phyloP scores from a whole-genome alignment of 2,113 vertebrate species.

The Mesembrinibis cayennensis region DNA sequence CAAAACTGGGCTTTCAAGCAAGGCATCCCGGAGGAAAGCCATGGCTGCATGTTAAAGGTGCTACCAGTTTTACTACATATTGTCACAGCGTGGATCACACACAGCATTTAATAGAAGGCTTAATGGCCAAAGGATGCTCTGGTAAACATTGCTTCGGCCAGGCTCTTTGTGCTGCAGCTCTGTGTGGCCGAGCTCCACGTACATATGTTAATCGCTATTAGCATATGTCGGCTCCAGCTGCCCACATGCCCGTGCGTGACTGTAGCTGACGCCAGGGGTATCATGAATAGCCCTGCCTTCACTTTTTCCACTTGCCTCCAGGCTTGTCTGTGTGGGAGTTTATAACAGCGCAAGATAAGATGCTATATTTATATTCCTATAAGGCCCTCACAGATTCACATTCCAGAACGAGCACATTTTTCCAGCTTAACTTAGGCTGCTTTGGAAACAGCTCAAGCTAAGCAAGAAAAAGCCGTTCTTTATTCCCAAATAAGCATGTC shows the following conservation, averaged over 20 bases:
- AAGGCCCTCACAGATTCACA: not conserved
- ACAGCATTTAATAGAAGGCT: not conserved
- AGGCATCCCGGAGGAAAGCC: not conserved
- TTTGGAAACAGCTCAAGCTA: constrained; percentile 10
- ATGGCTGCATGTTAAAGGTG: not conserved
- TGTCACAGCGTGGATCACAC: not conserved
- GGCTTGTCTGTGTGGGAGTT: constrained; percentile 22
- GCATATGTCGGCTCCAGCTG: constrained; percentile 42
- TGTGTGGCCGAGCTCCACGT: not conserved
- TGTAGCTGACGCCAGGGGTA: not conserved
- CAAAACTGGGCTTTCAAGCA: not conserved
- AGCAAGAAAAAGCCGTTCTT: not conserved
- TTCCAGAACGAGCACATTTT: not conserved
- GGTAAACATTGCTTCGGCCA: fast-evolving
- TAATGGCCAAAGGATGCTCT: not conserved
- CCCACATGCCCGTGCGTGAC: not conserved
- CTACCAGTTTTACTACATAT: not conserved
- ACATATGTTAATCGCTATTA: not conserved
- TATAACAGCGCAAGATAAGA: not conserved
- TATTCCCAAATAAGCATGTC: not conserved
- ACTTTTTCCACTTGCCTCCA: not conserved
- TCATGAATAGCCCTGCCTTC: not conserved
- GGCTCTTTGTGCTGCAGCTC: constrained; percentile 3
- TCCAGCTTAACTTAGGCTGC: not conserved
- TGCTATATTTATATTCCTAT: constrained; percentile 31